Percentiles rank a stretch among this genome's conserved stretches.
Evolutionary conservation across 2,797 vertebrate genomes (phyloP).

Genomic region (Sebastiscus albofasciatus): DNA sequence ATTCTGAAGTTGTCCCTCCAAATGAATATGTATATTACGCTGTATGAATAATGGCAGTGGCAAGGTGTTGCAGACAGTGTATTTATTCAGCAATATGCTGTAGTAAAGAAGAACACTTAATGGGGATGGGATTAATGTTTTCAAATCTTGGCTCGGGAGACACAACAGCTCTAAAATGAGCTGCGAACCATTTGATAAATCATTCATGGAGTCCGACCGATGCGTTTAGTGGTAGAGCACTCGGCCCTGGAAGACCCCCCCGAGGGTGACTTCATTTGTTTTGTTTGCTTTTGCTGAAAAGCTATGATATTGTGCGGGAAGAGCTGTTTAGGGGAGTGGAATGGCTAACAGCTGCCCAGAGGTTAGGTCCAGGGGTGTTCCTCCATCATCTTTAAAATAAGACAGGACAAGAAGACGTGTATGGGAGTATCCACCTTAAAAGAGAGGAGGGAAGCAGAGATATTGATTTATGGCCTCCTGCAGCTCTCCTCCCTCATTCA

Average conservation of each 20-base stretch:
- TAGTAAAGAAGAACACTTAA: constrained; percentile 35
- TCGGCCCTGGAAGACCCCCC: constrained; percentile 54
- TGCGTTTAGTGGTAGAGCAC: constrained; percentile 71
- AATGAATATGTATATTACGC: constrained; percentile 15
- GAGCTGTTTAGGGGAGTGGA: constrained; percentile 37
- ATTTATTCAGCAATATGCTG: constrained; percentile 41
- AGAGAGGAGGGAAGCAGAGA: constrained; percentile 57
- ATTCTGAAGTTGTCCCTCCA: not conserved
- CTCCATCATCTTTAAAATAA: constrained; percentile 74
- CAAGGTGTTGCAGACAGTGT: constrained; percentile 18
- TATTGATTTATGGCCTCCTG: constrained; percentile 82
- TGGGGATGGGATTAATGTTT: constrained; percentile 55
- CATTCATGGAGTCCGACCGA: constrained; percentile 70
- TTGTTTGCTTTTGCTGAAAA: constrained; percentile 54
- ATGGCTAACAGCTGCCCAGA: constrained; percentile 46
- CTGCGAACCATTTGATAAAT: constrained; percentile 76
- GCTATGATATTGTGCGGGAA: constrained; percentile 34
- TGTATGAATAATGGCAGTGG: constrained; percentile 6
- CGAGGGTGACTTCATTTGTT: constrained; percentile 65
- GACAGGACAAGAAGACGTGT: constrained; percentile 61
- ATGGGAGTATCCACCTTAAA: constrained; percentile 65
- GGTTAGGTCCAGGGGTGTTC: constrained; percentile 51
- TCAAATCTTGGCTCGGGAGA: constrained; percentile 61
- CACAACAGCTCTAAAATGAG: constrained; percentile 72
- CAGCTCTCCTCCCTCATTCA: constrained; percentile 72